Base-by-base conservation (phyloP, 2,888 invertebrate genomes). In the Ariolimax columbianus region DNA sequence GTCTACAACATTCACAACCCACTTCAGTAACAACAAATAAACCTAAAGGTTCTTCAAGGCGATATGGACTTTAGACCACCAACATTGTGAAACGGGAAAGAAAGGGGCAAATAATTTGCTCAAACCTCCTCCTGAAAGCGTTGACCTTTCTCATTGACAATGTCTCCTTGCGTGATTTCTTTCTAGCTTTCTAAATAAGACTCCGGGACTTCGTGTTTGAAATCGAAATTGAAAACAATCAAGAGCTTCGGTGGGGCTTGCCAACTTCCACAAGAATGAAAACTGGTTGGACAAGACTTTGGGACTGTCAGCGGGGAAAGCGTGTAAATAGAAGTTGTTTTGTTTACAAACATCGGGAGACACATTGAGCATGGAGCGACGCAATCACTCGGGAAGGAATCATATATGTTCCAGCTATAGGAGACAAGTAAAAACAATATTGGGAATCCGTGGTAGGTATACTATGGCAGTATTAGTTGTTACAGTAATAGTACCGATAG, bases 131-230 rank as follows among this genome's bases (percentile, higher is more conserved):
- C 47, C 47, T 43, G n/a, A 75, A 33, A 33, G 19, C 75, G 17
- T 75, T 75, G 75, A 75, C 51, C 75, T 75, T 51, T 75, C 75
- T 75, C 75, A 75, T 51, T 75, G 33, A 51, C 51, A 75, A 75
- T 51, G 51, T 51, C 51, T 19, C 51, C 30, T 51, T 47, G 47
- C 51, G 51, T 33, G 75, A 75, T 51, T 47, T 51, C 75, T 75
- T 75, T 19, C 36, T 26, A n/a, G 51, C 51, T 51, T 19, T 33
- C 30, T 75, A 30, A 75, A 75, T 51, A 75, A 4, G n/a, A 47
- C 51, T 51, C 51, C 23, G 6, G 51, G 6, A 26, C 33, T 75
- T 23, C 30, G 4, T 75, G 75, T 75, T 75, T 75, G 75, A 19
- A 75, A 51, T 47, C 4, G n/a, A 75, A 47, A 75, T 51, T 75